These are phyloP conservation scores for Mobula hypostoma DNA, from an alignment of 2,113 vertebrate species.

Conservation along the genomic window DNA sequence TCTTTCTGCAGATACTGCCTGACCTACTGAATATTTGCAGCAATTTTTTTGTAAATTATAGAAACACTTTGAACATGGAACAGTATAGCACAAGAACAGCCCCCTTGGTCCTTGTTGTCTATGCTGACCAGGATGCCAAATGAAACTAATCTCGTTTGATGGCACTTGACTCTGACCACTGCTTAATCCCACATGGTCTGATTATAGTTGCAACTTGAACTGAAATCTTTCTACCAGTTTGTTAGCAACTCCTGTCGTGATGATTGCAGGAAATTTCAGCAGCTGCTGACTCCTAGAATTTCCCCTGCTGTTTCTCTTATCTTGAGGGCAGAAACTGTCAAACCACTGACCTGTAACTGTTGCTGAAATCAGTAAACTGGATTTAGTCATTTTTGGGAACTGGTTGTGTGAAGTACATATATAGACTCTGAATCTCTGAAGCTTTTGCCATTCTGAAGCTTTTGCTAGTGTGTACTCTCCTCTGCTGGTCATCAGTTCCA, in stretches of 20 bases:
- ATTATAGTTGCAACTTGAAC: background rate
- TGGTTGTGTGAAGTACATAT: background rate
- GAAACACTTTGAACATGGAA: too few species aligned
- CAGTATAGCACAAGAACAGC: too few species aligned
- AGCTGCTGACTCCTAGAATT: background rate
- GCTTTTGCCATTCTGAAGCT: background rate
- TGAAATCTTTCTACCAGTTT: background rate
- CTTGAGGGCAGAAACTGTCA: background rate
- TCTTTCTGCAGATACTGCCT: too few species aligned
- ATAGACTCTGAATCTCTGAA: background rate
- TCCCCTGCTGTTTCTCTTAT: background rate
- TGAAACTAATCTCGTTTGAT: too few species aligned
- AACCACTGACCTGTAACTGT: background rate
- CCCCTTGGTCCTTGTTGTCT: too few species aligned
- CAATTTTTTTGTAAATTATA: too few species aligned
- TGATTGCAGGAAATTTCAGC: background rate
- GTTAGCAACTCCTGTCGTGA: background rate
- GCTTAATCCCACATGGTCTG: background rate
- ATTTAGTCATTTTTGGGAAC: background rate
- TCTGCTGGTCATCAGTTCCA: background rate
- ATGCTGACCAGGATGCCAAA: too few species aligned
- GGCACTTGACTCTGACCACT: background rate
- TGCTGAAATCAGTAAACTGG: background rate
- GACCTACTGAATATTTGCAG: too few species aligned
- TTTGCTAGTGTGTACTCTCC: background rate